A percentile compares a stretch with the other conserved stretches of the same genome.
Evolutionary conservation across 2,113 vertebrate genomes (phyloP).

Genomic region (Syrrhaptes paradoxus): DNA sequence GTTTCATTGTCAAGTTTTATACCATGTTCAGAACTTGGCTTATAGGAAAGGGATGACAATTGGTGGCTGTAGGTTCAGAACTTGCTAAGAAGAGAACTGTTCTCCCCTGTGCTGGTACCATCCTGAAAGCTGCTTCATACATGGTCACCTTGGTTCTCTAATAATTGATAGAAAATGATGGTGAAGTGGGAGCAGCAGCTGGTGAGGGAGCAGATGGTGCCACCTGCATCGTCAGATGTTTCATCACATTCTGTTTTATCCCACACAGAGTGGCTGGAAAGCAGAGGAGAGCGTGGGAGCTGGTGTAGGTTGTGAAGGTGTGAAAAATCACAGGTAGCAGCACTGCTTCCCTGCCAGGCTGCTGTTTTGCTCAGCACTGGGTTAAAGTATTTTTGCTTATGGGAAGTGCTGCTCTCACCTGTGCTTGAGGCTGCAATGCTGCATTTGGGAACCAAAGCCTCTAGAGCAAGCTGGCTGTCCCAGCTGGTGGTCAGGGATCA

Average conservation of each 20-base stretch:
- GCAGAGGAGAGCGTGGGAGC: slow-evolving; percentile 11
- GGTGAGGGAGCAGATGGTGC: slow-evolving; percentile 67
- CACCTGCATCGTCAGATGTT: slow-evolving; percentile 64
- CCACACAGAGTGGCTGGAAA: slow-evolving; percentile 21
- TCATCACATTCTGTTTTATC: slow-evolving; percentile 55
- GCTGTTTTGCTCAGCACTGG: not conserved
- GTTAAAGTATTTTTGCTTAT: not conserved
- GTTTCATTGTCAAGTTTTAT: not conserved
- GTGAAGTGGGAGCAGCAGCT: slow-evolving; percentile 40
- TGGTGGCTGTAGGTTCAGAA: not conserved
- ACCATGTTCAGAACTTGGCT: not conserved
- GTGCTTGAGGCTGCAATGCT: not conserved
- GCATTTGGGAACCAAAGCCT: not conserved
- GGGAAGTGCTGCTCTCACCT: not conserved
- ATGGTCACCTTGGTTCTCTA: slow-evolving; percentile 16
- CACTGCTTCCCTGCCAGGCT: slow-evolving; percentile 12
- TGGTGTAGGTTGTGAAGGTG: slow-evolving; percentile 32
- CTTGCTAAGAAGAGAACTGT: not conserved
- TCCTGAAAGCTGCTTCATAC: not conserved
- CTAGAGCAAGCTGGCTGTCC: not conserved
- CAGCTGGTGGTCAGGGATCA: not conserved
- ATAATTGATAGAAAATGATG: not conserved
- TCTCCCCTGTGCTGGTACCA: not conserved
- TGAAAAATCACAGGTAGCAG: slow-evolving; percentile 50
- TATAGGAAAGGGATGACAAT: not conserved